phyloP scores from a whole-genome alignment of 2,113 vertebrate genomes.

The Orcinus orca region DNA sequence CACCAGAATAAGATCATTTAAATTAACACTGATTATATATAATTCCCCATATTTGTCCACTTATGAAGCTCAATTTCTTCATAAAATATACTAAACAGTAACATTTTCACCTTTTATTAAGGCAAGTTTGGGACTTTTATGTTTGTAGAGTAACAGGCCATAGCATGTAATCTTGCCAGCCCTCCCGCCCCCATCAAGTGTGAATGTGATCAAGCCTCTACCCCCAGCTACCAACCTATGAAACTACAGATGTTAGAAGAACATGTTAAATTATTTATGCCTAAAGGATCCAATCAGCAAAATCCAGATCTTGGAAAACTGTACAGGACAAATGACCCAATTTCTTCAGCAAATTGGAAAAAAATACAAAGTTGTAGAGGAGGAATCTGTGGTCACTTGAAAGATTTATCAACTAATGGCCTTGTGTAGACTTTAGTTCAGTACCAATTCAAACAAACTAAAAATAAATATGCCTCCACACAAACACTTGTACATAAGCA shows the following conservation, averaged over 20 bases:
- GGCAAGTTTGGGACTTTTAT: conserved; percentile 70
- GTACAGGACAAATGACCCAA: not conserved
- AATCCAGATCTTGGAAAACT: not conserved
- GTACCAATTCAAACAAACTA: not conserved
- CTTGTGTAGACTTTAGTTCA: not conserved
- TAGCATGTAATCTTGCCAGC: not conserved
- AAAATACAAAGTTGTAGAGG: not conserved
- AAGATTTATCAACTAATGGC: not conserved
- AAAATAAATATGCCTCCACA: not conserved
- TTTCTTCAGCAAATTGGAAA: not conserved
- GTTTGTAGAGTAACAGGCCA: not conserved
- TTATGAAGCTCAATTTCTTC: conserved; percentile 44
- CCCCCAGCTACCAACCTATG: not conserved
- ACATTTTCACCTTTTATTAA: conserved; percentile 80
- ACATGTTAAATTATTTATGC: not conserved
- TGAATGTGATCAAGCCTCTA: not conserved
- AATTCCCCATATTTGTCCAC: conserved; percentile 16
- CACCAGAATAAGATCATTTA: conserved; percentile 66
- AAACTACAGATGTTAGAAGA: not conserved
- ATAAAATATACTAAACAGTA: conserved; percentile 42
- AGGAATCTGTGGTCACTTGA: not conserved
- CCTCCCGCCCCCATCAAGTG: not conserved
- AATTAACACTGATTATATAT: conserved; percentile 67
- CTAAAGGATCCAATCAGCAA: not conserved
- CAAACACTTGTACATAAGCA: not conserved